These are phyloP conservation scores for Agriopis marginaria DNA, from an alignment of 2,888 invertebrate genomes.

Conservation along the genomic window DNA sequence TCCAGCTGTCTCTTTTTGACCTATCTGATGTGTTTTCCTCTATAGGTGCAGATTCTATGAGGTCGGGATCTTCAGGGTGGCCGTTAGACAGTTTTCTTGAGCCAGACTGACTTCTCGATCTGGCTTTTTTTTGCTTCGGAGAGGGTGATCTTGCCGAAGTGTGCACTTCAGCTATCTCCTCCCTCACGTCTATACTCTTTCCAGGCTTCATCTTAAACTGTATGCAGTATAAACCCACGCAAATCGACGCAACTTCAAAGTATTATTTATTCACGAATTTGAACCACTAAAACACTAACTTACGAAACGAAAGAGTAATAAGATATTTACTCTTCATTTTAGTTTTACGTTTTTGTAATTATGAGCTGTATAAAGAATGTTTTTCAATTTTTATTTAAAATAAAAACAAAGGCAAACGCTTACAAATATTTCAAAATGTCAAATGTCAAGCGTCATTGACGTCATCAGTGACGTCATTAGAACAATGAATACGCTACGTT, in stretches of 20 bases:
- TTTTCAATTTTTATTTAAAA: conserved; percentile 41
- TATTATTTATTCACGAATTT: conserved; percentile 30
- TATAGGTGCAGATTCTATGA: conserved; percentile 47
- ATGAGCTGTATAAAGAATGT: conserved; percentile 3
- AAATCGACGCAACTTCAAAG: conserved; percentile 37
- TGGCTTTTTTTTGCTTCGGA: conserved; percentile 70
- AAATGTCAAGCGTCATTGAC: conserved; percentile 68
- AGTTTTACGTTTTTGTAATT: conserved; percentile 17
- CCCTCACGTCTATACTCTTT: conserved; percentile 69
- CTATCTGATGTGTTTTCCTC: conserved; percentile 65
- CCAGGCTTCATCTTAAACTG: conserved; percentile 73
- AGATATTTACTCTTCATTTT: conserved; percentile 18
- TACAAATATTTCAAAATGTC: conserved; percentile 53
- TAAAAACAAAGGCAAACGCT: conserved; percentile 48
- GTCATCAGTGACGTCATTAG: conserved; percentile 73
- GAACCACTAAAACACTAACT: conserved; percentile 5
- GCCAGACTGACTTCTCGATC: conserved; percentile 69
- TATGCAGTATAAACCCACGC: conserved; percentile 49
- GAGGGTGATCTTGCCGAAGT: conserved; percentile 75
- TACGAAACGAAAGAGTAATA: background rate
- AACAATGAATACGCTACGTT: conserved; percentile 47
- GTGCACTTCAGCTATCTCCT: conserved; percentile 81
- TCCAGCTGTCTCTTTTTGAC: conserved; percentile 79
- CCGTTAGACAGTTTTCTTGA: conserved; percentile 79
- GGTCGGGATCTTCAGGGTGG: conserved; percentile 57